Evolutionary conservation across 1,140 invertebrate genomes (phyloP).

Genomic region (Antheraea pernyi): DNA sequence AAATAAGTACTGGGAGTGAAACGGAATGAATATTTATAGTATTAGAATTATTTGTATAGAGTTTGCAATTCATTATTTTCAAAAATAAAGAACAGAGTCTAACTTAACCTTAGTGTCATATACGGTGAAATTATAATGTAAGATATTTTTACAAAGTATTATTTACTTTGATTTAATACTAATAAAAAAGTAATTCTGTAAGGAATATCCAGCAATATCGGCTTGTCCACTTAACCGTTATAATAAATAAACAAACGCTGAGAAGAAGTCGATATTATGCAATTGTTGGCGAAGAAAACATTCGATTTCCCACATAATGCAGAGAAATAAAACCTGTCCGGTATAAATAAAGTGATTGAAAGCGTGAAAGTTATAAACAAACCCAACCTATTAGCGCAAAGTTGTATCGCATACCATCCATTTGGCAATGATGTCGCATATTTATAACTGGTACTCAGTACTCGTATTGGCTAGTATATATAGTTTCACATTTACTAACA

Average conservation of each 20-base stretch:
- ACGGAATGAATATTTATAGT: too few relatives aligned
- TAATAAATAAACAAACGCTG: not conserved
- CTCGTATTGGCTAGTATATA: not conserved
- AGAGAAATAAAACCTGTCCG: constrained; percentile 27
- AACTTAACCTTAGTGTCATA: too few relatives aligned
- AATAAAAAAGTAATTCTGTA: not conserved
- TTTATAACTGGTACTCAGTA: not conserved
- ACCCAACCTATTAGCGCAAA: not conserved
- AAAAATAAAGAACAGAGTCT: too few relatives aligned
- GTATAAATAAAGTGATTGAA: constrained; percentile 24
- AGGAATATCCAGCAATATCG: not conserved
- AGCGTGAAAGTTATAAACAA: constrained; percentile 34
- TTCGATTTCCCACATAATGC: constrained; percentile 9
- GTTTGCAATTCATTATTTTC: too few relatives aligned
- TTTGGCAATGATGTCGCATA: not conserved
- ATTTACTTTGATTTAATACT: too few relatives aligned
- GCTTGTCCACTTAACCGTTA: not conserved
- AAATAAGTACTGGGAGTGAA: too few relatives aligned
- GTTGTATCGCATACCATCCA: not conserved
- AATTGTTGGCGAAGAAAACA: constrained; percentile 23
- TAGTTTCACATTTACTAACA: not conserved
- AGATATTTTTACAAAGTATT: too few relatives aligned
- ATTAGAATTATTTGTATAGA: too few relatives aligned
- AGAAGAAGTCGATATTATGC: constrained; percentile 6
- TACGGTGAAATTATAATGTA: too few relatives aligned